A percentile compares a stretch with the other conserved stretches of the same genome.
These are phyloP conservation scores for Oreochromis niloticus DNA, from an alignment of 2,113 vertebrate species.

Conservation along the genomic window DNA sequence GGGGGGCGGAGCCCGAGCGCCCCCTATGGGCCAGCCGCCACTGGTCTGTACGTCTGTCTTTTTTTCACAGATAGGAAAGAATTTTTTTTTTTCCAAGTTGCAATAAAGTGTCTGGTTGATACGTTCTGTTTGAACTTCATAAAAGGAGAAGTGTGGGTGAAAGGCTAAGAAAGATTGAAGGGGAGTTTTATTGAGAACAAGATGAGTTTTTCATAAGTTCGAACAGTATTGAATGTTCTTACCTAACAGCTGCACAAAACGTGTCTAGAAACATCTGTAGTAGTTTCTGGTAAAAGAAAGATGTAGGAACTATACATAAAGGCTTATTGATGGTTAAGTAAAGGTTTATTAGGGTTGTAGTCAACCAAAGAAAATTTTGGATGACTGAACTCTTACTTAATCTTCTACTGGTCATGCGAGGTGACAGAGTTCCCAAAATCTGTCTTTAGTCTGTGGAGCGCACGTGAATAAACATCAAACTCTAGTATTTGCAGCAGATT, in stretches of 20 bases:
- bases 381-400: neutral
- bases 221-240: neutral
- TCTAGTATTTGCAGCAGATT: neutral
- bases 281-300: neutral
- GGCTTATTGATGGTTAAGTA: neutral
- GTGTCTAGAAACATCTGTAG: neutral
- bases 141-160: neutral
- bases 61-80: slow-evolving; percentile 3
- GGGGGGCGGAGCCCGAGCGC: too few species aligned
- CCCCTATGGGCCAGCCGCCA: too few species aligned
- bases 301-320: neutral
- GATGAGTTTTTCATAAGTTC: neutral
- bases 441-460: neutral
- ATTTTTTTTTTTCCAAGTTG: neutral
- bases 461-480: neutral
- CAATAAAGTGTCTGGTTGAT: slow-evolving; percentile 23
- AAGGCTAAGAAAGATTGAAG: neutral
- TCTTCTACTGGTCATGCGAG: neutral
- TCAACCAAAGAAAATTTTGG: neutral
- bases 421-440: neutral
- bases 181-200: neutral
- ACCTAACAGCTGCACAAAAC: neutral
- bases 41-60: slow-evolving; percentile 19
- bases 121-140: neutral
- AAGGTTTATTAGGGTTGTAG: neutral